Percentiles rank a stretch among this genome's conserved stretches.
Conservation (phyloP, 2,113 vertebrate species). For the Thalassoma bifasciatum region DNA sequence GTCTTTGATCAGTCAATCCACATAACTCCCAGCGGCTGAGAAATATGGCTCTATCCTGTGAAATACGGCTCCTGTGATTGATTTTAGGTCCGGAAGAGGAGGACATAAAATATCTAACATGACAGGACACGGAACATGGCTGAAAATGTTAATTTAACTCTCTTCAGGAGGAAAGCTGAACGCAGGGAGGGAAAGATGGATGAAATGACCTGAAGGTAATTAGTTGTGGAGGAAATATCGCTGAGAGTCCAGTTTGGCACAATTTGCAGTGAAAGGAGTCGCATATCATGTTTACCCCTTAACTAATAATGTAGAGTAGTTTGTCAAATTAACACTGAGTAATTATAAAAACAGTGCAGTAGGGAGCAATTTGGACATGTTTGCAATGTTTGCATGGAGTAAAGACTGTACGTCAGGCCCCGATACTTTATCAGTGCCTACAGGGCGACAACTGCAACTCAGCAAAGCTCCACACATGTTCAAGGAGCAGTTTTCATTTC, state of each 20-base stretch:
- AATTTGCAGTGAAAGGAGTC: constrained; percentile 15
- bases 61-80: constrained; percentile 40
- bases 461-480: background rate
- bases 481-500: background rate
- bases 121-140: constrained; percentile 32
- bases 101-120: constrained; percentile 43
- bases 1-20: constrained; percentile 67
- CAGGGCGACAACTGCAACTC: background rate
- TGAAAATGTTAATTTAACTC: constrained; percentile 47
- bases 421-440: constrained; percentile 6
- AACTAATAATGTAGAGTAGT: constrained; percentile 11
- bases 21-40: constrained; percentile 36
- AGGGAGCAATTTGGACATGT: background rate
- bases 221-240: constrained; percentile 20
- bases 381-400: background rate
- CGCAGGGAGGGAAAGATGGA: constrained; percentile 27
- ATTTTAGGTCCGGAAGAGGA: constrained; percentile 30
- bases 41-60: constrained; percentile 49
- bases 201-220: constrained; percentile 33
- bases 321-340: constrained; percentile 19
- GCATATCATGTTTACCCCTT: constrained; percentile 32
- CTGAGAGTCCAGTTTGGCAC: constrained; percentile 15
- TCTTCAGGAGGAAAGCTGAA: background rate
- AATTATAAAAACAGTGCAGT: background rate
- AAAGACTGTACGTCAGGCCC: background rate